Conservation (phyloP, 2,888 invertebrate genomes). For the Drosophila paramelanica region DNA sequence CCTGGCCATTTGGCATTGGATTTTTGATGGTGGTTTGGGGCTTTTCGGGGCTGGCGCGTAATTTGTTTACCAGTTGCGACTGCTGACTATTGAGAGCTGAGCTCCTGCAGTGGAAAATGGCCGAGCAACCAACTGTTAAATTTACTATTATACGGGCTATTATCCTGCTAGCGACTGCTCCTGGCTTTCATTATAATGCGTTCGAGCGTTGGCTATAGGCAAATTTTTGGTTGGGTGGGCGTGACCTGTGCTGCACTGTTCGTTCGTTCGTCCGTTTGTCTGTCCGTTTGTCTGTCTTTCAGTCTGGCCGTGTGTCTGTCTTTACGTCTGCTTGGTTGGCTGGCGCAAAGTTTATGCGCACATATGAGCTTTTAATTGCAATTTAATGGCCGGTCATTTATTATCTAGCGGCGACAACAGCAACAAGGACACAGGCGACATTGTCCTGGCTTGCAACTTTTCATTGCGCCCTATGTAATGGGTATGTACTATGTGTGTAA, state of each 20-base stretch:
- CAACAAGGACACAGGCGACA: slow-evolving; percentile 50
- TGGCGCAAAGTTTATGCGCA: slow-evolving; percentile 77
- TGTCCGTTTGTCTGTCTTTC: slow-evolving; percentile 28
- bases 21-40: slow-evolving; percentile 27
- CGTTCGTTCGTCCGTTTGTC: slow-evolving; percentile 1
- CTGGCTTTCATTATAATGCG: slow-evolving; percentile 67
- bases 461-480: slow-evolving; percentile 41
- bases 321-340: slow-evolving; percentile 28
- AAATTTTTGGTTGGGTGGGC: slow-evolving; percentile 40
- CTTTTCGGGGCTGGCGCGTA: slow-evolving; percentile 47
- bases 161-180: slow-evolving; percentile 61
- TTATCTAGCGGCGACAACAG: slow-evolving; percentile 80
- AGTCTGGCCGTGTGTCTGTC: slow-evolving; percentile 29
- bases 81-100: slow-evolving; percentile 48
- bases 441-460: slow-evolving; percentile 63
- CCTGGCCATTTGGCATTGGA: slow-evolving; percentile 45
- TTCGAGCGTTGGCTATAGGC: slow-evolving; percentile 59
- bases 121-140: slow-evolving; percentile 75
- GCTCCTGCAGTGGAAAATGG: slow-evolving; percentile 51
- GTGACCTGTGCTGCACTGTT: slow-evolving; percentile 10
- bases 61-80: slow-evolving; percentile 73
- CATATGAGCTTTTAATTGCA: slow-evolving; percentile 84
- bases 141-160: slow-evolving; percentile 80
- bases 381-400: slow-evolving; percentile 84
- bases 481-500: slow-evolving; percentile 13